Evolutionary conservation across 2,888 invertebrate species (phyloP), one percentile per base, ranked within the genome.

Genomic region (Luperina nickerlii): DNA sequence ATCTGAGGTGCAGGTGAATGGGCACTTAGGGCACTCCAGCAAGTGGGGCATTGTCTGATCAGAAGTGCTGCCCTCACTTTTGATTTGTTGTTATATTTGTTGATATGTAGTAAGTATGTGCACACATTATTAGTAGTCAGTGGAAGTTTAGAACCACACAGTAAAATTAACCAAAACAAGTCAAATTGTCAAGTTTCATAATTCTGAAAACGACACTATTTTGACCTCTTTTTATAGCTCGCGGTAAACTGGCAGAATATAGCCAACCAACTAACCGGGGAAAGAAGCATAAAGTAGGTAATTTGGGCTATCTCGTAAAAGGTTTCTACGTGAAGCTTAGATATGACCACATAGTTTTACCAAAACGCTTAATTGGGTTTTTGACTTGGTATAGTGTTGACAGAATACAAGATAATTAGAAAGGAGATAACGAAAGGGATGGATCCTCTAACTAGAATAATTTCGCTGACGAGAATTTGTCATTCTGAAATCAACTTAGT

Each of bases 361-460:
- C 15, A 11, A 63, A 70, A 15, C 69, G 5, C 7, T 69, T 78
- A 78, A 68, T 78, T 42, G 9, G 24, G 51, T 69, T 78, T 38
- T 6, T 20, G 15, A 48, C 15, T 51, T 18, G 62, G 20, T 63
- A 1, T 18, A 67, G 5, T 27, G 27, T 51, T 67, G 27, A 48
- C 38, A 38, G 27, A 75, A 51, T 27, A 32, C 15, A n/a, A 32
- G 15, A 20, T 51, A 42, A 51, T 42, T 48, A 20, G 5, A 2
- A n/a, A 54, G 4, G 42, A 51, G 15, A 7, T 15, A 7, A n/a
- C 42, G 0, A 62, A n/a, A 67, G 18, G 38, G 15, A 77, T 2
- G 18, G 5, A 54, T 15, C 18, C 15, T 65, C n/a, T 9, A 9
- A 18, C n/a, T 15, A 38, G 15, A 51, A 15, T 48, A 4, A 51